phyloP scores from a whole-genome alignment of 2,888 invertebrate genomes.

The Eulithis prunata region DNA sequence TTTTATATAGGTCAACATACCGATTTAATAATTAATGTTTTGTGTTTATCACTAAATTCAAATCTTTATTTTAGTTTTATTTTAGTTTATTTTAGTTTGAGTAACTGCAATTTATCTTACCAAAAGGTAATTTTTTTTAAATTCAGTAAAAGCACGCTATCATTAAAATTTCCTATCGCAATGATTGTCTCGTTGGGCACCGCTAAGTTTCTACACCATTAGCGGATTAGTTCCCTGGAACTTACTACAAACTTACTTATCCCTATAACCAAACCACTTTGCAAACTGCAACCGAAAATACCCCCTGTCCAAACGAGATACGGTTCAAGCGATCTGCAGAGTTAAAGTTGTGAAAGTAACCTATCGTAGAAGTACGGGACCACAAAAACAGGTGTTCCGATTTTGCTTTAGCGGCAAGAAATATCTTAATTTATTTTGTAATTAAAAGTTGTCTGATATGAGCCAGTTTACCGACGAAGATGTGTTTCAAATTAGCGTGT shows the following conservation, averaged over 20 bases:
- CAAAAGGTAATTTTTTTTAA: not conserved
- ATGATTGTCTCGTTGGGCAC: slow-evolving; percentile 56
- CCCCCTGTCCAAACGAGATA: slow-evolving; percentile 32
- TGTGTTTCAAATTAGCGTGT: too few relatives aligned
- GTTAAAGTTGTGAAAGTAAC: slow-evolving; percentile 8
- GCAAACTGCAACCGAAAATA: slow-evolving; percentile 21
- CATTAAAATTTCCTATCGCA: slow-evolving; percentile 36
- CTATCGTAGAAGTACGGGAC: slow-evolving; percentile 25
- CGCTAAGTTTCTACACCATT: slow-evolving; percentile 64
- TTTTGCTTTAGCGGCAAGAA: slow-evolving; percentile 38
- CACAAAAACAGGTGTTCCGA: slow-evolving; percentile 47
- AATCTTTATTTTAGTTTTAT: too few relatives aligned
- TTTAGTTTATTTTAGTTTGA: too few relatives aligned
- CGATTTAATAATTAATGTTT: too few relatives aligned
- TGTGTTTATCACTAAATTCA: too few relatives aligned
- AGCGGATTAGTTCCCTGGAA: slow-evolving; percentile 68
- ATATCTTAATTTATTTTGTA: slow-evolving; percentile 26
- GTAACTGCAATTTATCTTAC: too few relatives aligned
- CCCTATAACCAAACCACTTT: slow-evolving; percentile 47
- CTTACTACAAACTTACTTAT: slow-evolving; percentile 58
- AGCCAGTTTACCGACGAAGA: not conserved
- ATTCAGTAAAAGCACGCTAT: slow-evolving; percentile 13
- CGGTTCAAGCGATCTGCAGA: slow-evolving; percentile 6
- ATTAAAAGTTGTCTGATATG: slow-evolving; percentile 19
- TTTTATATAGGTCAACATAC: too few relatives aligned